Evolutionary conservation across 2,888 invertebrate genomes (phyloP), one percentile per base, ranked within the genome.

Genomic region (Apodemia duryi): DNA sequence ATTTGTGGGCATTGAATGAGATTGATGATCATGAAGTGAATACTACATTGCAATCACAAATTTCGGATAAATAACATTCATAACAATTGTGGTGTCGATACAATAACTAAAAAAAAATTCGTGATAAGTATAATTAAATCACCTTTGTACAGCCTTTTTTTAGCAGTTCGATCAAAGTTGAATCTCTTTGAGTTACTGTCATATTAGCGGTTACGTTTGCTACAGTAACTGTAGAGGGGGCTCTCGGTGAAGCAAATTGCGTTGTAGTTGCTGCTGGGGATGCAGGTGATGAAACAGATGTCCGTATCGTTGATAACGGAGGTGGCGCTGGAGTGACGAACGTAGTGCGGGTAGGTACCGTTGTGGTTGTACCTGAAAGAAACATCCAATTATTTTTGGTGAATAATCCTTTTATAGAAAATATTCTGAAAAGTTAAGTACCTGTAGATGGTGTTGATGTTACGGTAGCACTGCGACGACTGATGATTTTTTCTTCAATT

Each of bases 401-500:
- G 52, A 54, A 35, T 63, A 41, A 10, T 43, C 29, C 32, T 32
- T 32, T 11, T 54, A 11, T 29, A 10, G 28, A 38, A 60, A 6
- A 46, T 46, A n/a, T 60, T 10, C 43, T 49, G 46, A 43, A 62
- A 7, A 41, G 13, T 28, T 21, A 21, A 43, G 35, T 78, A 88
- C 88, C 83, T 74, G 79, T 75, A n/a, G 82, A 74, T 62, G 81
- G 72, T 9, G 83, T 77, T 32, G 85, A 81, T 10, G 81, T 73
- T 69, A 82, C 81, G 51, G 80, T 83, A 10, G 93, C 94, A 60
- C 95, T 95, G 76, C 97, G 93, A 74, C 97, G 97, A 82, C 96
- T 97, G 74, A 97, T 98, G 72, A 98, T 98, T 86, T 98, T 98
- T 83, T 98, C 98, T 88, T 97, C 97, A 73, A 98, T 98, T 61